Conservation (phyloP, 2,888 invertebrate species). For the Opisthograptis luteolata region DNA sequence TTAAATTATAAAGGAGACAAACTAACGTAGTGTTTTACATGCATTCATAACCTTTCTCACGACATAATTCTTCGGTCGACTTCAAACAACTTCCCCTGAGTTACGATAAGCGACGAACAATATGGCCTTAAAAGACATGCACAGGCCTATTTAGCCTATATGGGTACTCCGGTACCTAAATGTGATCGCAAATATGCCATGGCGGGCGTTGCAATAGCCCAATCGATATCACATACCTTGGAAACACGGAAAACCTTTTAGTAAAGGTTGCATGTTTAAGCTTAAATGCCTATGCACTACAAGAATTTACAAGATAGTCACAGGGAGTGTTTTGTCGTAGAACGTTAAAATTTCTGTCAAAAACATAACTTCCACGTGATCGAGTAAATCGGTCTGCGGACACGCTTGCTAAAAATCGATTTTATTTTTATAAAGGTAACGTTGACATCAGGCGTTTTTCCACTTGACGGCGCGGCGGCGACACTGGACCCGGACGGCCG, state of each 20-base stretch:
- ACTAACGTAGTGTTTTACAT: neutral
- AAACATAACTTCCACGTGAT: too few species aligned
- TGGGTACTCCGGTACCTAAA: conserved; percentile 26
- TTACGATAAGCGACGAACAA: conserved; percentile 32
- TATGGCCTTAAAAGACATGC: conserved; percentile 32
- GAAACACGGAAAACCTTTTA: conserved; percentile 39
- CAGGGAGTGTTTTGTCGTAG: neutral
- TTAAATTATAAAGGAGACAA: too few species aligned
- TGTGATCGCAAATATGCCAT: conserved; percentile 31
- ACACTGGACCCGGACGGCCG: too few species aligned
- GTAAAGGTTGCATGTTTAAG: conserved; percentile 33
- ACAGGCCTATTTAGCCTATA: conserved; percentile 26
- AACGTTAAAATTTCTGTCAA: too few species aligned
- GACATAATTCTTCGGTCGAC: conserved; percentile 23
- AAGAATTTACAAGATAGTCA: conserved; percentile 20
- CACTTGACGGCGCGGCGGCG: too few species aligned
- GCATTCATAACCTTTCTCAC: conserved; percentile 18
- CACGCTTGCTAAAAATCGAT: too few species aligned
- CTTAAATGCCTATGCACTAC: conserved; percentile 24
- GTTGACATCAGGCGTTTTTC: too few species aligned
- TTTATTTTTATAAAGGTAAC: too few species aligned
- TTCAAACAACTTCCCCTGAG: conserved; percentile 20
- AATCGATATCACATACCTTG: conserved; percentile 34
- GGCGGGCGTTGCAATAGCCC: conserved; percentile 34
- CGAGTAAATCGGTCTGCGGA: too few species aligned